Conservation (phyloP, 2,797 vertebrate genomes). For the Crenuchus spilurus region DNA sequence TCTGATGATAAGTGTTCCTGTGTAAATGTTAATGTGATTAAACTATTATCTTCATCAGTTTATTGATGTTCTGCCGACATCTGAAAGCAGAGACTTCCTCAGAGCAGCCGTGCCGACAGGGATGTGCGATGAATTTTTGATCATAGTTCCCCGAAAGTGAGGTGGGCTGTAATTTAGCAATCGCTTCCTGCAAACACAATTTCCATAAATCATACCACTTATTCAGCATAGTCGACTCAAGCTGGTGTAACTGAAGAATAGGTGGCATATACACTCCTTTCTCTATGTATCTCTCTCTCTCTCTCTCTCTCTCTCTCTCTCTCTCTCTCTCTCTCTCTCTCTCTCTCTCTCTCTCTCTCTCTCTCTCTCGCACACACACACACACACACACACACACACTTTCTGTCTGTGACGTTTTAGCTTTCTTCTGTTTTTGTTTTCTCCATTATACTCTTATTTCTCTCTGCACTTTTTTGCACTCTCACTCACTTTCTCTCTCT, state of each 20-base stretch:
- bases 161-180: neutral
- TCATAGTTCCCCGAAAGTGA: neutral
- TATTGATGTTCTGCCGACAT: slow-evolving; percentile 14
- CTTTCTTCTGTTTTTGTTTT: too few relatives aligned
- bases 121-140: neutral
- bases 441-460: too few relatives aligned
- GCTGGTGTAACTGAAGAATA: neutral
- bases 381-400: too few relatives aligned
- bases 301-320: neutral
- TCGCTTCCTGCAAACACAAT: neutral
- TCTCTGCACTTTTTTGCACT: too few relatives aligned
- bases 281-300: neutral
- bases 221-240: neutral
- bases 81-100: neutral
- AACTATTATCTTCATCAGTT: slow-evolving; percentile 27
- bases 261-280: neutral
- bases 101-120: neutral
- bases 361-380: too few relatives aligned
- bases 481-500: too few relatives aligned
- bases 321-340: neutral
- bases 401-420: too few relatives aligned
- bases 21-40: slow-evolving; percentile 52
- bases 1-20: slow-evolving; percentile 56
- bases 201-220: neutral
- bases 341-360: neutral